Base-by-base conservation (phyloP, 1,140 invertebrate genomes). In the Aplysia californica region DNA sequence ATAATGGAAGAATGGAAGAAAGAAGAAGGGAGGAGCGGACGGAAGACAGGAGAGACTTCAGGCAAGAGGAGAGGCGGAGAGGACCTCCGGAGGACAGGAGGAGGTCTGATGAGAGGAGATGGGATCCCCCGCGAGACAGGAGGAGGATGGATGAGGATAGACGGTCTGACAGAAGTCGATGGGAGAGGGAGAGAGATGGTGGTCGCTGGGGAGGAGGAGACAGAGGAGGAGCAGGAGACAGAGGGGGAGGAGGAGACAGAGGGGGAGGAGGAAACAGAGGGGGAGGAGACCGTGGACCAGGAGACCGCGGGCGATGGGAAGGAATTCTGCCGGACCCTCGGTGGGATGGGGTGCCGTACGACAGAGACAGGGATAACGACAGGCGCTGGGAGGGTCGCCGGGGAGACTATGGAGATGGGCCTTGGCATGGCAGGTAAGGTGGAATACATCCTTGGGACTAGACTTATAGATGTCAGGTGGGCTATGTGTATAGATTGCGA, bases 91-190 rank as follows among this genome's bases (percentile, higher is more conserved):
- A 39, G 31, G 61, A 65, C 33, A 65, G 61, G 23, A 10, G 61
- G 33, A 65, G 39, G 39, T 65, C 61, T 1, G 68, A 56, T 18
- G 68, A 70, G 18, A 6, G 56, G 29, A 61, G 33, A 33, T 39
- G 70, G 70, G 58, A 72, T 33, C 41, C 41, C 21, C 50, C 55
- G 33, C 35, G 70, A 31, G 70, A 72, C 20, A 35, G 41, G 2
- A 59, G 58, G n/a, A 61, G 55, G 10, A 39, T 55, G 70, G 70
- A 61, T 39, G 56, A n/a, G n/a, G n/a, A n/a, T n/a, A n/a, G n/a
- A n/a, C n/a, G n/a, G n/a, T n/a, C n/a, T n/a, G n/a, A n/a, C n/a
- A n/a, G n/a, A n/a, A n/a, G n/a, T n/a, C n/a, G n/a, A n/a, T n/a
- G n/a, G n/a, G 26, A 6, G 55, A 61, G 21, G 35, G 35, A 10